Evolutionary conservation across 1,140 invertebrate genomes (phyloP).

Genomic region (Galleria mellonella): DNA sequence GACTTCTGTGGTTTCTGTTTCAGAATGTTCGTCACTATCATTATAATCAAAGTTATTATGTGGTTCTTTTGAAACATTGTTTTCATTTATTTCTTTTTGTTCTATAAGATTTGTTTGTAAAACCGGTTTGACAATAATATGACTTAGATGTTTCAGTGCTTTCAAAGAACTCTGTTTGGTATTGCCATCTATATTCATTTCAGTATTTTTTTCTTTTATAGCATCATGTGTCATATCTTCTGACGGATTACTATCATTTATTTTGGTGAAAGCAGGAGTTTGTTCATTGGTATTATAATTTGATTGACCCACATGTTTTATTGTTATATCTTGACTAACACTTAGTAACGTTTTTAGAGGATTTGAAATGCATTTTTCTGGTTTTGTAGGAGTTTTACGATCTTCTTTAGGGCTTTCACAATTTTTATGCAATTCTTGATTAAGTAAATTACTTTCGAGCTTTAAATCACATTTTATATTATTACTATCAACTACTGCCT

Average conservation of each 20-base stretch:
- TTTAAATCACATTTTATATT: background rate
- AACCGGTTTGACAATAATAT: constrained; percentile 44
- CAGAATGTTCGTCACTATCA: no score
- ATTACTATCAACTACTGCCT: background rate
- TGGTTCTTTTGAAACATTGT: no score
- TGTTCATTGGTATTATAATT: background rate
- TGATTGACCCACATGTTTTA: background rate
- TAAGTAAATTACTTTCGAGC: background rate
- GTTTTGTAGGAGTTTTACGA: no score
- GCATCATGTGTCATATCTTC: constrained; percentile 5
- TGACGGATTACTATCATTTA: constrained; percentile 2
- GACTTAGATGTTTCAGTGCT: constrained; percentile 47
- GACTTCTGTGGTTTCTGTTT: no score
- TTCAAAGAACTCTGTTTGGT: constrained; percentile 23
- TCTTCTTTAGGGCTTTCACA: no score
- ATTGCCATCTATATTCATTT: constrained; percentile 1
- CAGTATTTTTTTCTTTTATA: constrained; percentile 5
- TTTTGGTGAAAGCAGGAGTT: background rate
- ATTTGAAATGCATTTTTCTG: background rate
- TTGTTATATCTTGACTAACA: background rate
- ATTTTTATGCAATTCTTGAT: no score
- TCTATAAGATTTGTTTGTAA: background rate
- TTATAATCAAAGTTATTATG: no score
- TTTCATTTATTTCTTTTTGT: no score
- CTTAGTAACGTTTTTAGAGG: background rate